These are phyloP conservation scores for Phorcus lineatus DNA, from an alignment of 2,888 invertebrate genomes.

Conservation along the genomic window DNA sequence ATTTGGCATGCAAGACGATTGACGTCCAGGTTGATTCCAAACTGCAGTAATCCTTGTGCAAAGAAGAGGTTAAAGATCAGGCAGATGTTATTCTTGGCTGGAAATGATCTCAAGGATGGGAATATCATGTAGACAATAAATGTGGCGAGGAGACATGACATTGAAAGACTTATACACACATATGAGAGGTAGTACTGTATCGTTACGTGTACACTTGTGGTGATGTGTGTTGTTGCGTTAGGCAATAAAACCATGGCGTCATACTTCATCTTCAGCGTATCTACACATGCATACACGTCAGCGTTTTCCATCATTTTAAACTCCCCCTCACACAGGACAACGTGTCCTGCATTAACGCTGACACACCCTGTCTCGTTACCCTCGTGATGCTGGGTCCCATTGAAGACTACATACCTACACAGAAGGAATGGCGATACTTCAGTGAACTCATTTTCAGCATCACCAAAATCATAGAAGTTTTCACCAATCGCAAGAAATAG, in stretches of 20 bases:
- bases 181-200: background rate
- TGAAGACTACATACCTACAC: background rate
- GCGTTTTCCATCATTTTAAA: background rate
- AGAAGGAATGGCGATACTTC: background rate
- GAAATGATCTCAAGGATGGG: constrained; percentile 39
- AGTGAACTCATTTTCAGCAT: background rate
- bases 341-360: background rate
- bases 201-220: background rate
- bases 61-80: constrained; percentile 42
- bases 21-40: constrained; percentile 34
- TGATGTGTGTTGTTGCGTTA: too few relatives aligned
- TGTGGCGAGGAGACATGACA: constrained; percentile 40
- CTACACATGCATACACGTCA: background rate
- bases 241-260: background rate
- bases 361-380: background rate
- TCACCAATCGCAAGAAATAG: too few relatives aligned
- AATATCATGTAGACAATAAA: constrained; percentile 47
- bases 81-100: constrained; percentile 51
- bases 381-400: background rate
- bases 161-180: constrained; percentile 33
- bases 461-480: too few relatives aligned
- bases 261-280: background rate
- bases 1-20: constrained; percentile 27
- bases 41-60: constrained; percentile 47
- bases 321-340: background rate